Conservation (phyloP, 2,797 vertebrate genomes). For the Pangasius sanitwongsei region DNA sequence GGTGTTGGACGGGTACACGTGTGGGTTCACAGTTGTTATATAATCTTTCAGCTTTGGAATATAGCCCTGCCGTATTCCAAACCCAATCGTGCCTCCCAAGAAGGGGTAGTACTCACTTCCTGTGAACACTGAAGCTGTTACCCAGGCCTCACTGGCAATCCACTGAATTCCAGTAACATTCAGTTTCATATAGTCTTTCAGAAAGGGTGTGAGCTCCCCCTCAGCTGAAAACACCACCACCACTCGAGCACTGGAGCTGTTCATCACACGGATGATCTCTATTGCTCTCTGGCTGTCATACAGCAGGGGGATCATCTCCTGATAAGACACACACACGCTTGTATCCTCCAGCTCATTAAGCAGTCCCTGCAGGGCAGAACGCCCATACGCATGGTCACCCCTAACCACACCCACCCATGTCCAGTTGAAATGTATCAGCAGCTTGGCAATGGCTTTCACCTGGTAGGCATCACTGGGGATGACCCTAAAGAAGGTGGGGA, state of each 20-base stretch:
- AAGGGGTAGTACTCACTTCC: constrained; percentile 71
- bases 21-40: constrained; percentile 67
- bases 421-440: constrained; percentile 73
- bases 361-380: constrained; percentile 74
- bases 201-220: constrained; percentile 75
- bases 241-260: constrained; percentile 69
- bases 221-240: constrained; percentile 77
- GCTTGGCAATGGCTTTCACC: constrained; percentile 75
- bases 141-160: constrained; percentile 79
- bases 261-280: constrained; percentile 74
- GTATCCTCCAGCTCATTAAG: constrained; percentile 69
- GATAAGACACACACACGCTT: constrained; percentile 73
- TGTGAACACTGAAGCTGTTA: constrained; percentile 75
- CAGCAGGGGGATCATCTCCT: constrained; percentile 74
- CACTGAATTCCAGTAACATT: constrained; percentile 78
- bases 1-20: constrained; percentile 63
- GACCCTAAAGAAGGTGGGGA: constrained; percentile 76
- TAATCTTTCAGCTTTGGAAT: constrained; percentile 70
- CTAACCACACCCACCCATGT: constrained; percentile 75
- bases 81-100: constrained; percentile 75
- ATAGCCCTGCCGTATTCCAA: constrained; percentile 70
- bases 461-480: constrained; percentile 78
- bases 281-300: constrained; percentile 66
- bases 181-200: constrained; percentile 73
- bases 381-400: constrained; percentile 76